Conservation (phyloP, 2,113 vertebrate genomes). For the Rhipidura dahli region DNA sequence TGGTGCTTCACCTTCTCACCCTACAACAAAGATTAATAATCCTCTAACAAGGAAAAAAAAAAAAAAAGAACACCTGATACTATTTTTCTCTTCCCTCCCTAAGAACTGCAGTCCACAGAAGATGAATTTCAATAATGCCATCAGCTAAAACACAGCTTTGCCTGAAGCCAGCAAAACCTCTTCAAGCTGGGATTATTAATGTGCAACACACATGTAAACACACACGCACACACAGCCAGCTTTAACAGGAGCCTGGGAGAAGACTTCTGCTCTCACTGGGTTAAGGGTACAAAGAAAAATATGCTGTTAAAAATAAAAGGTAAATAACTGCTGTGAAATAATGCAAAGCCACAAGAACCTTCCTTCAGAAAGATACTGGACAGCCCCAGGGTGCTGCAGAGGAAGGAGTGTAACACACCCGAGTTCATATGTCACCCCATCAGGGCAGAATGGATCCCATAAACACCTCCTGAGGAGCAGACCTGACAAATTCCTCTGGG, state of each 20-base stretch:
- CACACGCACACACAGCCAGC: neutral
- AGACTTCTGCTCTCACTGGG: neutral
- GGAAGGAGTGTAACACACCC: neutral
- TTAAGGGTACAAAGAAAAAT: neutral
- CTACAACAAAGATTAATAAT: slow-evolving; percentile 44
- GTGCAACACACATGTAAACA: neutral
- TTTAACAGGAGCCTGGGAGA: neutral
- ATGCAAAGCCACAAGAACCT: neutral
- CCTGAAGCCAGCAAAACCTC: neutral
- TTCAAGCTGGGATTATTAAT: neutral
- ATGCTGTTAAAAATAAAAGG: neutral
- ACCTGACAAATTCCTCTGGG: neutral
- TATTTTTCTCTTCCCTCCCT: neutral
- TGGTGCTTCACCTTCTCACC: slow-evolving; percentile 61
- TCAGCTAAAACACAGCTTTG: neutral
- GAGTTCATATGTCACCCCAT: accelerated
- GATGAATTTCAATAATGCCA: slow-evolving; percentile 30
- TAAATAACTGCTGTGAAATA: neutral
- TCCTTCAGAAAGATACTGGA: neutral
- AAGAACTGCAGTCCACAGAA: neutral
- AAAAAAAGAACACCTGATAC: slow-evolving; percentile 12
- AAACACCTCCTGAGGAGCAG: neutral
- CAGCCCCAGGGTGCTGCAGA: neutral
- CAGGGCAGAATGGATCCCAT: neutral
- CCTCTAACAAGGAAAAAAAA: neutral